A percentile compares a stretch with the other conserved stretches of the same genome.
phyloP scores from a whole-genome alignment of 2,888 invertebrate genomes.

The Allolobophora icterica region DNA sequence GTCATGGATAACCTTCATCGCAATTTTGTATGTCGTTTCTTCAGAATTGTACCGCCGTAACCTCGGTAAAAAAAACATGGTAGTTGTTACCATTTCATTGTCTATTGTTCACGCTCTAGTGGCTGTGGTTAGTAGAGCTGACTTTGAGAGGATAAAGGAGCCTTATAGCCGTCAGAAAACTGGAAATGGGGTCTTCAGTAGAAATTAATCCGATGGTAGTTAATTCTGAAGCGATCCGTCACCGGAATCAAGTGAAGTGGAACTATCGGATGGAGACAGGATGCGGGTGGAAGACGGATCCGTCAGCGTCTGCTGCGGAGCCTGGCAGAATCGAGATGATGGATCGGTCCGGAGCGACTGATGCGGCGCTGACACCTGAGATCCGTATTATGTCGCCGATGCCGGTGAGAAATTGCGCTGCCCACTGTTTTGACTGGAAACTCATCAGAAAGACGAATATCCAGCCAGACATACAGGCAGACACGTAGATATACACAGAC shows the following conservation, averaged over 20 bases:
- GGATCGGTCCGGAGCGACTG: too few species aligned
- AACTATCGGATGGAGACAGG: conserved; percentile 7
- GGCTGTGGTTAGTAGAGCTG: neutral
- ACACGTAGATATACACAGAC: neutral
- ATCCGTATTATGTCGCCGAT: neutral
- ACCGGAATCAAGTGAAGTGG: neutral
- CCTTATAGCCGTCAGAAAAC: neutral
- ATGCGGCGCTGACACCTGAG: neutral
- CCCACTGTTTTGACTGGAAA: neutral
- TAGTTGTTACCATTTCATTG: neutral
- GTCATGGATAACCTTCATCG: neutral
- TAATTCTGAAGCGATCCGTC: neutral
- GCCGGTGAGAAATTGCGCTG: too few species aligned
- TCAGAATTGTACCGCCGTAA: neutral
- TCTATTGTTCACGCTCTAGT: neutral
- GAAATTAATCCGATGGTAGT: neutral
- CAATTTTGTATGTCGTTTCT: neutral
- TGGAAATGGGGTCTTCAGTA: neutral
- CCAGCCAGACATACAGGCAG: neutral
- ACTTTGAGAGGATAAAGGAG: neutral
- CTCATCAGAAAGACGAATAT: neutral
- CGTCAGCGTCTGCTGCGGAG: neutral
- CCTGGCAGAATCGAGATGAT: too few species aligned
- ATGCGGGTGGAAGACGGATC: neutral
- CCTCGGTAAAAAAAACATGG: neutral